Conservation (phyloP, 2,113 vertebrate genomes). For the Mormyrus iriodes region DNA sequence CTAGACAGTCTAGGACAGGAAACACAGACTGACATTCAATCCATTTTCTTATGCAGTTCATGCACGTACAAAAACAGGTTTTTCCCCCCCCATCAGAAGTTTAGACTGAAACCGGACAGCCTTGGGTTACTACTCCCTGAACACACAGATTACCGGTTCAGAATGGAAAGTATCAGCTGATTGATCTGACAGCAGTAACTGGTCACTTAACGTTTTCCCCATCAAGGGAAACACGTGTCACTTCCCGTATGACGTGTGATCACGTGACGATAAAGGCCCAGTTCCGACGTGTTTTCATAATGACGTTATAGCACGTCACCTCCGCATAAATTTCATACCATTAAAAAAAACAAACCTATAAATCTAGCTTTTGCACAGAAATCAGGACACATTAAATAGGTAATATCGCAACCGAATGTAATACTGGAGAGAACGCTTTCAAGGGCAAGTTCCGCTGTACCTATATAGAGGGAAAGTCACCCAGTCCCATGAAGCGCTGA, state of each 20-base stretch:
- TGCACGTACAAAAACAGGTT: background rate
- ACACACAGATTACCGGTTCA: background rate
- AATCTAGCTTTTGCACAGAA: background rate
- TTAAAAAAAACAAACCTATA: background rate
- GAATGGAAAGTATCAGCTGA: background rate
- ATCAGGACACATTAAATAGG: background rate
- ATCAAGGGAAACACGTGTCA: background rate
- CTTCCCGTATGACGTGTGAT: background rate
- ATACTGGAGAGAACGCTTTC: background rate
- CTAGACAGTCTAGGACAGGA: background rate
- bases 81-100: background rate
- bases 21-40: background rate
- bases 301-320: background rate
- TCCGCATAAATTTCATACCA: background rate
- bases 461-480: background rate
- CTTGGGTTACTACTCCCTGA: background rate
- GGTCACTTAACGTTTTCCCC: background rate
- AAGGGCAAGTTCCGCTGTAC: background rate
- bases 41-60: background rate
- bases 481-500: background rate
- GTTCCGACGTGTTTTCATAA: background rate
- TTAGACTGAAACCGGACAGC: background rate
- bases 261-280: background rate
- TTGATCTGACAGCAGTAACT: background rate
- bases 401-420: background rate